Evolutionary conservation across 2,797 vertebrate species (phyloP), one percentile per base, ranked within the genome.

Genomic region (Heliangelus exortis): DNA sequence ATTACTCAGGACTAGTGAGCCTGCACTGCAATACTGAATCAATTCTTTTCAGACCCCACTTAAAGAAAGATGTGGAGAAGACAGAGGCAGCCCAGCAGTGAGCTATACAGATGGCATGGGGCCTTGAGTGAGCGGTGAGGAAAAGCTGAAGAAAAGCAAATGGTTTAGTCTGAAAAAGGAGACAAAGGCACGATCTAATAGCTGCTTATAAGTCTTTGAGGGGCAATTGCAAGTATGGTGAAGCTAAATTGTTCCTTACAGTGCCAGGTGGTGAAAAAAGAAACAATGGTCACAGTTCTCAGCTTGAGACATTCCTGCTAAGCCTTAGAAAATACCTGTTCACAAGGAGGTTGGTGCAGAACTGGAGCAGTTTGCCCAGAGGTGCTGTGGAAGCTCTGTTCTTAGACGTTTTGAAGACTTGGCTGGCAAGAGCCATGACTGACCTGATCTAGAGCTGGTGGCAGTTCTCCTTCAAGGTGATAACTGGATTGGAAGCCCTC

Each of bases 401-500:
- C 29, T 67, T 43, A 17, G 25, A 54, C 43, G 9, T 23, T 48
- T 29, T 21, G 2, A 2, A 68, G 36, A 33, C 55, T 79, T 85
- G 51, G 11, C 33, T 65, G 41, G 20, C 25, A 59, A 83, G 13
- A 62, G 17, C 21, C 19, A 21, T 3, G 10, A 34, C 41, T 55
- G 54, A 34, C 16, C 54, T 78, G 29, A 61, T 43, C 18, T n/a
- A n/a, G 36, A 68, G 19, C 33, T 66, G 21, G 28, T 45, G 47
- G 14, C 3, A 3, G 19, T 11, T 75, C 50, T 88, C 0, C 43
- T 58, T 66, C 39, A 12, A 62, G 61, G 19, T 17, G 2, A 0
- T 36, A 8, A 10, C 7, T 62, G 48, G 43, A 50, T 50, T 61
- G 29, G 20, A 17, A 41, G 48, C 15, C 12, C 25, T 69, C n/a